Percentiles rank a stretch among this genome's conserved stretches.
These are phyloP conservation scores for Oedothorax gibbosus DNA, from an alignment of 1,140 invertebrate genomes.

Conservation along the genomic window DNA sequence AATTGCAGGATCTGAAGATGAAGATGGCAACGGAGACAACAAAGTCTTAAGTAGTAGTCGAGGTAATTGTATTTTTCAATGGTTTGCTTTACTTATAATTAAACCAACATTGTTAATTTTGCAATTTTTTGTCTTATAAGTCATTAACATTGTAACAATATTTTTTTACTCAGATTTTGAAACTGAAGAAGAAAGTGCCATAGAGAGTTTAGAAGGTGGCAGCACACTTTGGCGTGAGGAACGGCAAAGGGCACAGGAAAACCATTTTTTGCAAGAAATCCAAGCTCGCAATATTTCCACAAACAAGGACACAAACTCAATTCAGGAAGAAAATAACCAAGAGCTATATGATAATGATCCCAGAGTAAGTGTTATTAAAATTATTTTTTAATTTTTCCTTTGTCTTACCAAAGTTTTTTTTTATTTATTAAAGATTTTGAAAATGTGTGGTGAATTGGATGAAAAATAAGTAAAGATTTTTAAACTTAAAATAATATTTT, in stretches of 20 bases:
- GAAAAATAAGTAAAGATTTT: too few species aligned
- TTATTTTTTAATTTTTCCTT: slow-evolving; percentile 15
- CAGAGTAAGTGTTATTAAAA: slow-evolving; percentile 64
- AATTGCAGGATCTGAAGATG: slow-evolving; percentile 55
- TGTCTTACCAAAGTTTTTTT: background rate
- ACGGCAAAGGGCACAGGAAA: slow-evolving; percentile 76
- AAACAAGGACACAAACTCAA: background rate
- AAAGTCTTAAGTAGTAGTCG: slow-evolving; percentile 57
- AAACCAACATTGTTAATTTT: background rate
- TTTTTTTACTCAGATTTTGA: slow-evolving; percentile 63
- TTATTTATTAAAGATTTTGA: too few species aligned
- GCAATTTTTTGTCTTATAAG: background rate
- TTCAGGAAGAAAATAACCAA: slow-evolving; percentile 68
- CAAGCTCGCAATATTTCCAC: slow-evolving; percentile 70
- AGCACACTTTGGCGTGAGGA: slow-evolving; percentile 75
- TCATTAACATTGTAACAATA: background rate
- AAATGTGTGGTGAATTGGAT: too few species aligned
- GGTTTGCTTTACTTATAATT: background rate
- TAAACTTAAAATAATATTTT: too few species aligned
- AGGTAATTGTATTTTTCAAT: slow-evolving; percentile 18
- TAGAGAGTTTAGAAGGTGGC: slow-evolving; percentile 67
- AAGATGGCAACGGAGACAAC: slow-evolving; percentile 38
- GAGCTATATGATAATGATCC: slow-evolving; percentile 69
- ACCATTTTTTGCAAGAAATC: slow-evolving; percentile 75
- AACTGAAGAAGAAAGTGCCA: slow-evolving; percentile 72